Conservation (phyloP, 2,888 invertebrate genomes). For the Gasteruption jaculator region DNA sequence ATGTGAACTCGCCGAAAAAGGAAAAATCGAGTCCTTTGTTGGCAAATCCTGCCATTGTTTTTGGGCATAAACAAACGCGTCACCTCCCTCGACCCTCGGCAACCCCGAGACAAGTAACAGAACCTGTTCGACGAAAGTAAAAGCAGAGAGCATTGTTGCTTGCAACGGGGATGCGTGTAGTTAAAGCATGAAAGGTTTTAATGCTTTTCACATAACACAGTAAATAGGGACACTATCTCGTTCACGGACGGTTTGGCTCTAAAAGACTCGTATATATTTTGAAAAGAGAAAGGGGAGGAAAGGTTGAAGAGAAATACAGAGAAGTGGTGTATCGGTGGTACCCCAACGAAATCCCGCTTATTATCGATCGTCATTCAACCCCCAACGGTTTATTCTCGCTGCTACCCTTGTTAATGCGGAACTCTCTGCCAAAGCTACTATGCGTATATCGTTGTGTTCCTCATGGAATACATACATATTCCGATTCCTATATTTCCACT, state of each 20-base stretch:
- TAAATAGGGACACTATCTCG: slow-evolving; percentile 35
- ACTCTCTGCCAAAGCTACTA: too few species aligned
- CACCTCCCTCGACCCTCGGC: slow-evolving; percentile 4
- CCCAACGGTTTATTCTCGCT: slow-evolving; percentile 22
- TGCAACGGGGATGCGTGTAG: slow-evolving; percentile 18
- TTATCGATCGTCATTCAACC: slow-evolving; percentile 38
- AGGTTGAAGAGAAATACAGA: slow-evolving; percentile 11
- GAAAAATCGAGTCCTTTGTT: too few species aligned
- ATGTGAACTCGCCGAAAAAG: too few species aligned
- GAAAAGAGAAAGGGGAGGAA: background rate
- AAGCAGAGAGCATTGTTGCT: slow-evolving; percentile 21
- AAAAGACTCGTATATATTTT: slow-evolving; percentile 37
- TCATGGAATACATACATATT: too few species aligned
- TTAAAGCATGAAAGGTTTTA: too few species aligned
- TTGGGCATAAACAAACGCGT: slow-evolving; percentile 14
- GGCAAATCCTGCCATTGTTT: slow-evolving; percentile 22
- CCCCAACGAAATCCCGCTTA: slow-evolving; percentile 35
- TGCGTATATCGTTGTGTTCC: background rate
- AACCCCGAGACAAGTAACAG: background rate
- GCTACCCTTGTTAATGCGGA: slow-evolving; percentile 1
- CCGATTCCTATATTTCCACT: too few species aligned
- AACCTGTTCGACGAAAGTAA: slow-evolving; percentile 8
- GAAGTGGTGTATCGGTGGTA: slow-evolving; percentile 24
- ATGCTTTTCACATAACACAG: too few species aligned
- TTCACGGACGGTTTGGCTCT: slow-evolving; percentile 44